These are phyloP conservation scores for Cataglyphis albicans DNA, from an alignment of 2,888 invertebrate species.

Conservation along the genomic window DNA sequence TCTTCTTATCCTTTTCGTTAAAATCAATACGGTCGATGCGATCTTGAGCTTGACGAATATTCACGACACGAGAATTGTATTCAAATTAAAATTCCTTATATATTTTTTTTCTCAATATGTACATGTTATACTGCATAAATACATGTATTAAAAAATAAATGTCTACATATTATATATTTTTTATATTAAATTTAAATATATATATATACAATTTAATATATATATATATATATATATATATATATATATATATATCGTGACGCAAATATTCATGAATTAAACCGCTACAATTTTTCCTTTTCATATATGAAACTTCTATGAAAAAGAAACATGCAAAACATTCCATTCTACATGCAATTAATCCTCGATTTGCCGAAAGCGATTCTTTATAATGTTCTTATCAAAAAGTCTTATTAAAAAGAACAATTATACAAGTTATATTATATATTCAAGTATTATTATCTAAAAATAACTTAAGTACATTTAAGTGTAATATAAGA, in stretches of 20 bases:
- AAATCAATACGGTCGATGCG: slow-evolving; percentile 16
- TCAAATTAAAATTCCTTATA: neutral
- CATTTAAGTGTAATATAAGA: no score
- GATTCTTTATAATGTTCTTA: neutral
- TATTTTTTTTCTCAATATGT: neutral
- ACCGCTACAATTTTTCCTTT: neutral
- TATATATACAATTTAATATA: neutral
- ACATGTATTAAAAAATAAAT: neutral
- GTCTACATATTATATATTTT: neutral
- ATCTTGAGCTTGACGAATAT: neutral
- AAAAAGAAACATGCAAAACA: slow-evolving; percentile 13
- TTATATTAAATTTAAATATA: neutral
- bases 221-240: slow-evolving; percentile 6
- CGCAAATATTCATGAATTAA: neutral
- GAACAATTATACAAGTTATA: neutral
- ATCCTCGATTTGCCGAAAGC: slow-evolving; percentile 9
- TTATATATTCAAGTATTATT: neutral
- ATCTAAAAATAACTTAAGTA: neutral
- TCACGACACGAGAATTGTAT: neutral
- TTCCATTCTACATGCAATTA: slow-evolving; percentile 26
- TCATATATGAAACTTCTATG: neutral
- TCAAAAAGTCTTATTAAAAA: neutral
- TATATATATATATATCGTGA: neutral
- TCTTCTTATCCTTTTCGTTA: neutral
- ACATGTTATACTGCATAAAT: neutral